Conservation (phyloP, 2,888 invertebrate genomes). For the Chrysina gloriosa region DNA sequence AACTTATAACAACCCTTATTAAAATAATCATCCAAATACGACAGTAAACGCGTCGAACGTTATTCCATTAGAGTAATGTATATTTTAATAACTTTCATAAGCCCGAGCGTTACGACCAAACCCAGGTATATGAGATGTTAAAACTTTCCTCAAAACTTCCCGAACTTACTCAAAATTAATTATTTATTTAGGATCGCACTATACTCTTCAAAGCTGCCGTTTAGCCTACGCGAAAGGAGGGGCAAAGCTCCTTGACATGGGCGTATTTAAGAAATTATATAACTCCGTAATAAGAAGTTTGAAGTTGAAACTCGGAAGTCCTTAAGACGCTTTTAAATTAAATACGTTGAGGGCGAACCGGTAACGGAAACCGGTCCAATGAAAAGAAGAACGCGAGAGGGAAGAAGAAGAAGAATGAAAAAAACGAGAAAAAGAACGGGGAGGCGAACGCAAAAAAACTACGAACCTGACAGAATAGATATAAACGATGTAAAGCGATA, state of each 20-base stretch:
- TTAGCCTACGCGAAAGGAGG: neutral
- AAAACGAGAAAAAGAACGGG: neutral
- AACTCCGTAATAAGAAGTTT: constrained; percentile 23
- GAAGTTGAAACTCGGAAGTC: constrained; percentile 23
- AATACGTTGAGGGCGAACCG: constrained; percentile 15
- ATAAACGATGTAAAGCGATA: constrained; percentile 33
- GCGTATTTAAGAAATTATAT: constrained; percentile 31
- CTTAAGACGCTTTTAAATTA: constrained; percentile 31
- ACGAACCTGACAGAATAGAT: constrained; percentile 30
- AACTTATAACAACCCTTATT: too few relatives aligned
- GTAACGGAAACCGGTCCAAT: neutral
- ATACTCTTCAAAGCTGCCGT: neutral
- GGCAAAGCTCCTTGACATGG: neutral
- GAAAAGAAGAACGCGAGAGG: too few relatives aligned
- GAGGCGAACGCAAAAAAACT: neutral
- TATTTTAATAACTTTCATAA: too few relatives aligned
- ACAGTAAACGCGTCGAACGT: too few relatives aligned
- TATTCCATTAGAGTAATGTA: too few relatives aligned
- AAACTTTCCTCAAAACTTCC: neutral
- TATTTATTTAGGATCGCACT: neutral
- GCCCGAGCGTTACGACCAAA: too few relatives aligned
- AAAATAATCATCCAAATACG: too few relatives aligned
- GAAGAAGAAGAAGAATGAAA: neutral
- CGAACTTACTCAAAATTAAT: neutral
- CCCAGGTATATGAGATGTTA: too few relatives aligned